Conservation (phyloP, 2,888 invertebrate genomes). For the Heliconius cydno region DNA sequence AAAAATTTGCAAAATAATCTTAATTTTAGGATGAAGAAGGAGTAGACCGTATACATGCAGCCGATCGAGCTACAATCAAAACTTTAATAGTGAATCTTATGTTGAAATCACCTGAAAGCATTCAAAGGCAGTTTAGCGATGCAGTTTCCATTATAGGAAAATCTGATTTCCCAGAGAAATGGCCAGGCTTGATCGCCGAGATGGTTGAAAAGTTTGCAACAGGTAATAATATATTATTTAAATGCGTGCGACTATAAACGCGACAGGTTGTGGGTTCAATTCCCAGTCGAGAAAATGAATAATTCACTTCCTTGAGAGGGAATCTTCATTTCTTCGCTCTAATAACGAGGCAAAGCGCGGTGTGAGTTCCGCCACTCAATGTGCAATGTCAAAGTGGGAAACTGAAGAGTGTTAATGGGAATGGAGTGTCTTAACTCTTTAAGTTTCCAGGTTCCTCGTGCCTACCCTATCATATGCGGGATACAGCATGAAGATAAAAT, state of each 20-base stretch:
- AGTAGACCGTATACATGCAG: conserved; percentile 89
- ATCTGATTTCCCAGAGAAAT: conserved; percentile 97
- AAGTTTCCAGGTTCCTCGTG: too few relatives aligned
- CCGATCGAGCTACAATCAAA: conserved; percentile 92
- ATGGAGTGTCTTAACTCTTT: too few relatives aligned
- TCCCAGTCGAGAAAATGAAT: not conserved
- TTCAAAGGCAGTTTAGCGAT: conserved; percentile 97
- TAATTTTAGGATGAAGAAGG: conserved; percentile 86
- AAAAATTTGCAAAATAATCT: not conserved
- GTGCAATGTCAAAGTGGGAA: not conserved
- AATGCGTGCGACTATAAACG: not conserved
- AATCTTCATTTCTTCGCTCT: not conserved
- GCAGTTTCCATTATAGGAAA: conserved; percentile 98
- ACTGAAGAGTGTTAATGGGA: too few relatives aligned
- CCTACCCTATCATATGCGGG: too few relatives aligned
- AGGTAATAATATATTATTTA: conserved; percentile 66
- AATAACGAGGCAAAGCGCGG: not conserved
- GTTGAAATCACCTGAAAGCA: conserved; percentile 94
- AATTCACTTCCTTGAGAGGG: not conserved
- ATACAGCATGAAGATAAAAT: too few relatives aligned
- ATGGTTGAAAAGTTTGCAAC: conserved; percentile 96
- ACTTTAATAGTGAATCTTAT: conserved; percentile 94
- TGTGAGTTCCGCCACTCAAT: not conserved
- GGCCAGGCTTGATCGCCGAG: conserved; percentile 96
- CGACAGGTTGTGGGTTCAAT: not conserved